phyloP scores from a whole-genome alignment of 2,113 vertebrate species.

The Pelodiscus sinensis region DNA sequence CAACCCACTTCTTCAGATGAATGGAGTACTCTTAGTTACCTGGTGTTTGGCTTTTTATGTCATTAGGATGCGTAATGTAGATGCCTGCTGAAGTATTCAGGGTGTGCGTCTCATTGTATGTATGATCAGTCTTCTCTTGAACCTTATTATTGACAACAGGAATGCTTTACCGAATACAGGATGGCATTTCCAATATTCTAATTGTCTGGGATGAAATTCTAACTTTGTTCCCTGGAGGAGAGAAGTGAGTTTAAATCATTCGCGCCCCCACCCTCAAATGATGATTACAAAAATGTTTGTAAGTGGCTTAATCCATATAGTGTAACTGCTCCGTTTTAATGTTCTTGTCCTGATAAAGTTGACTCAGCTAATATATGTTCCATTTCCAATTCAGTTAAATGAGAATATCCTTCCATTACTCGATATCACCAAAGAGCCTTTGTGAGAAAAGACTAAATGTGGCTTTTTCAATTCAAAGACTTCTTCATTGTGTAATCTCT shows the following conservation, averaged over 20 bases:
- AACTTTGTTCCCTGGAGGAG: slow-evolving; percentile 69
- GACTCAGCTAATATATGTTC: slow-evolving; percentile 82
- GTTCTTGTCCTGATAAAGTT: slow-evolving; percentile 84
- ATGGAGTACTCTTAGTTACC: too few species aligned
- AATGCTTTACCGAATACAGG: neutral
- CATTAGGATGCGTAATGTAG: too few species aligned
- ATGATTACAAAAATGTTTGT: slow-evolving; percentile 77
- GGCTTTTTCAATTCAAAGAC: slow-evolving; percentile 71
- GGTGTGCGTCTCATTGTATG: neutral
- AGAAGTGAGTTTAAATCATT: slow-evolving; percentile 77
- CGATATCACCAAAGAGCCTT: slow-evolving; percentile 75
- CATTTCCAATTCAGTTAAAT: slow-evolving; percentile 84
- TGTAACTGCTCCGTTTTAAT: slow-evolving; percentile 80
- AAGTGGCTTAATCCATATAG: slow-evolving; percentile 78
- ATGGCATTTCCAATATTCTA: slow-evolving; percentile 56
- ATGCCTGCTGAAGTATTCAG: accelerated
- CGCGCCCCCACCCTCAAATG: slow-evolving; percentile 68
- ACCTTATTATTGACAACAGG: neutral
- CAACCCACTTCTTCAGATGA: too few species aligned
- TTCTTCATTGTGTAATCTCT: slow-evolving; percentile 75
- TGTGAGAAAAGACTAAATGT: slow-evolving; percentile 68
- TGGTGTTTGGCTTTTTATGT: too few species aligned
- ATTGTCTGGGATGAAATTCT: slow-evolving; percentile 66
- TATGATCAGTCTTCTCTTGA: neutral
- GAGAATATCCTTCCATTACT: slow-evolving; percentile 80